These are phyloP conservation scores for Callopanchax toddi DNA, from an alignment of 2,113 vertebrate genomes.

Conservation along the genomic window DNA sequence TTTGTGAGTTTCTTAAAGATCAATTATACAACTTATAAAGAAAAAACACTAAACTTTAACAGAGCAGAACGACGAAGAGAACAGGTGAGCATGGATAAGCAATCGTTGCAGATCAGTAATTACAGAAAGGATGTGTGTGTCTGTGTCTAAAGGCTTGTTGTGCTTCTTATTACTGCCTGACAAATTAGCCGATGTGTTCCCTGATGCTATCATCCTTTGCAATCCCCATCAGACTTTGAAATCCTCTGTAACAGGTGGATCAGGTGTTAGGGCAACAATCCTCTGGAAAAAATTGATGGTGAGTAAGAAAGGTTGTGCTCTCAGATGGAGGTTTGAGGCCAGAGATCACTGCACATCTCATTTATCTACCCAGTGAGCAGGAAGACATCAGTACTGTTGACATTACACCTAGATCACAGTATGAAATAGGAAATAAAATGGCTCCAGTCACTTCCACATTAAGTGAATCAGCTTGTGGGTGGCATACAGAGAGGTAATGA, in stretches of 20 bases:
- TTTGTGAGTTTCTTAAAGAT: too few relatives aligned
- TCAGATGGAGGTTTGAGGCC: slow-evolving; percentile 59
- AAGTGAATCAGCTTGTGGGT: slow-evolving; percentile 11
- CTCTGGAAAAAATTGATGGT: slow-evolving; percentile 52
- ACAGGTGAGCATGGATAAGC: too few relatives aligned
- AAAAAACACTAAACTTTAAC: too few relatives aligned
- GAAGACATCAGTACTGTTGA: slow-evolving; percentile 59
- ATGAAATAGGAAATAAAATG: slow-evolving; percentile 46
- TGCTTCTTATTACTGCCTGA: slow-evolving; percentile 17
- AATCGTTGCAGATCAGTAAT: background rate
- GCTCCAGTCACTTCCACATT: slow-evolving; percentile 12
- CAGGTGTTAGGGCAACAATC: slow-evolving; percentile 43
- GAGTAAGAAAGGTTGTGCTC: slow-evolving; percentile 49
- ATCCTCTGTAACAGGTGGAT: slow-evolving; percentile 54
- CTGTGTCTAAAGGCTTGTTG: background rate
- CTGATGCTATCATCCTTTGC: slow-evolving; percentile 9
- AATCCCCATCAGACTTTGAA: slow-evolving; percentile 32
- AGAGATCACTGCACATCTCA: slow-evolving; percentile 76
- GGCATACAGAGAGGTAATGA: background rate
- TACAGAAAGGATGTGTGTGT: background rate
- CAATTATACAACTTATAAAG: too few relatives aligned
- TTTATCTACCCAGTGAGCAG: slow-evolving; percentile 68
- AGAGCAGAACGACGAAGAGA: too few relatives aligned
- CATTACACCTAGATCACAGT: slow-evolving; percentile 53
- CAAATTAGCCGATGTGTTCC: slow-evolving; percentile 27